Evolutionary conservation across 2,113 vertebrate species (phyloP).

Genomic region (Ictidomys tridecemlineatus): DNA sequence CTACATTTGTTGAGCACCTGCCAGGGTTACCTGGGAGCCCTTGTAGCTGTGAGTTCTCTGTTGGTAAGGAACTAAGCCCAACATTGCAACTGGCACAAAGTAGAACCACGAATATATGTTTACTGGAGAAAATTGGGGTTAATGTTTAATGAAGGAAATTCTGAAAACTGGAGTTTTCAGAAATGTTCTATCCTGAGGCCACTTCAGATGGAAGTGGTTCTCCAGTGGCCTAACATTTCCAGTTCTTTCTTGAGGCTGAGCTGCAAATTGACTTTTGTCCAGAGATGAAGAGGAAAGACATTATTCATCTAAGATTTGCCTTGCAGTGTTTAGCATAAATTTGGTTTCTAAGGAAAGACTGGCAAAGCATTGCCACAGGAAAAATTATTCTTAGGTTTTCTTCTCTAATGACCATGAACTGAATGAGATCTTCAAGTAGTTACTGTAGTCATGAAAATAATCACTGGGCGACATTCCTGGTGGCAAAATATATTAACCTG

Average conservation of each 20-base stretch:
- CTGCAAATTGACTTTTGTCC: slow-evolving; percentile 36
- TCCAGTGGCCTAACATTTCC: not conserved
- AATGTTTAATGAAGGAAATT: not conserved
- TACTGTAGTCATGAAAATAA: slow-evolving; percentile 63
- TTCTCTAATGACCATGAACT: not conserved
- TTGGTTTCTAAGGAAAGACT: slow-evolving; percentile 68
- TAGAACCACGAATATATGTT: not conserved
- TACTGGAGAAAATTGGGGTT: not conserved
- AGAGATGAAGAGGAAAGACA: slow-evolving; percentile 36
- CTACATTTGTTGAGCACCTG: not conserved
- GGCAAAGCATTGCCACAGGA: slow-evolving; percentile 18
- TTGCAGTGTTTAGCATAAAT: slow-evolving; percentile 35
- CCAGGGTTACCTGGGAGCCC: not conserved
- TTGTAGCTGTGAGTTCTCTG: not conserved
- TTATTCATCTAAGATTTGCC: slow-evolving; percentile 49
- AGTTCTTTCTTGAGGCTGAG: not conserved
- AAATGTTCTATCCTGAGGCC: not conserved
- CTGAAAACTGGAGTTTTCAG: not conserved
- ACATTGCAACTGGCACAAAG: not conserved
- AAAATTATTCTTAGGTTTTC: slow-evolving; percentile 53
- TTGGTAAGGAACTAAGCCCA: not conserved
- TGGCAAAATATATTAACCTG: not conserved
- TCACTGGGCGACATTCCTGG: not conserved
- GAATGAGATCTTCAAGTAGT: slow-evolving; percentile 21
- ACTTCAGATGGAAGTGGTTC: not conserved